Evolutionary conservation across 2,888 invertebrate species (phyloP), one percentile per base, ranked within the genome.

Genomic region (Watsonalla cultraria): DNA sequence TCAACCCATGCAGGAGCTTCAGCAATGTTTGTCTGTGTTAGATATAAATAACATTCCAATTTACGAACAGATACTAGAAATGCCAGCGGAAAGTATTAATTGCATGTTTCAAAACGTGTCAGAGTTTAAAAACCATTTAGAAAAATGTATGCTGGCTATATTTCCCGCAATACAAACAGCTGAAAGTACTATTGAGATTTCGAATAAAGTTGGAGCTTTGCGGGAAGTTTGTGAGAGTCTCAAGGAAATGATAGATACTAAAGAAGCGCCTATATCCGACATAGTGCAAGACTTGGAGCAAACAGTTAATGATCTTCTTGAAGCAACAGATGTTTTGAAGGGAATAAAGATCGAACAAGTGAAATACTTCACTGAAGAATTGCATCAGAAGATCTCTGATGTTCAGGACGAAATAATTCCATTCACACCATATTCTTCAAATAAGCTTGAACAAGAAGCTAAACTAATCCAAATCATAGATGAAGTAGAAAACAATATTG

Each of bases 11-110:
- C 81, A 80, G 60, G 83, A 84, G 58, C 63, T 89, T 9, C 80
- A 82, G 45, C 76, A 86, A 62, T 75, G 78, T 71, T 74, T 90
- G 54, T 84, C 82, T 50, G 72, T 83, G 51, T 64, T 88, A 72
- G 84, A 87, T 62, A 66, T 68, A 54, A 76, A 65, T 66, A 82
- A 86, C 78, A 84, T 88, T 82, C 82, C 84, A 79, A 68, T 83
- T 65, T 85, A 78, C 64, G 84, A 86, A 78, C 74, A 81, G 71
- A 74, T 83, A 62, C 65, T 83, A 74, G 82, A 85, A 67, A 72
- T 84, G 60, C 74, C 85, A 33, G 64, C 77, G 60, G 84, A 84
- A 63, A 79, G 71, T 71, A 65, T 84, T 76, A 70, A 81, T 76
- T 76, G 76, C 66, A 74, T 85, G 54, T 67, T 82, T 45, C 70